A percentile compares a stretch with the other conserved stretches of the same genome.
These are phyloP conservation scores for Glomeris maerens DNA, from an alignment of 1,140 invertebrate genomes.

Conservation along the genomic window DNA sequence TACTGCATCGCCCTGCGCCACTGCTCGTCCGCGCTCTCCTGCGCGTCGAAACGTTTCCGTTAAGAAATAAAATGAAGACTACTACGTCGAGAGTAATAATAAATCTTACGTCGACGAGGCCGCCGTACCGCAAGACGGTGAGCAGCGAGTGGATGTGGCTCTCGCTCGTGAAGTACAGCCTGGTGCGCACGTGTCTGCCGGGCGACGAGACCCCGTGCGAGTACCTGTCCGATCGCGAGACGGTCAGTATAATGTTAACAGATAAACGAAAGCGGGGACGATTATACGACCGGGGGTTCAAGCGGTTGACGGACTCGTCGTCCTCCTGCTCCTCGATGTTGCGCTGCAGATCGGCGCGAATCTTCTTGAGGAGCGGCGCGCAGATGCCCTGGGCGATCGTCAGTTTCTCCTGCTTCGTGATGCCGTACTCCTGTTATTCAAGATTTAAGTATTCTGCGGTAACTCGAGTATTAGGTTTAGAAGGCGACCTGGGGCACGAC, in stretches of 20 bases:
- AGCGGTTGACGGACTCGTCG: slow-evolving; percentile 74
- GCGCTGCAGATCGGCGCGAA: slow-evolving; percentile 81
- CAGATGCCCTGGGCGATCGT: slow-evolving; percentile 96
- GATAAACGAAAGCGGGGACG: background rate
- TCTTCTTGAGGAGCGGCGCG: slow-evolving; percentile 89
- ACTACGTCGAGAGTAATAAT: slow-evolving; percentile 3
- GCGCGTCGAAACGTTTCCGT: slow-evolving; percentile 3
- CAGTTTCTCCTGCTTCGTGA: slow-evolving; percentile 88
- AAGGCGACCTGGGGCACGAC: slow-evolving; percentile 83
- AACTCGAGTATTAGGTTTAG: too few relatives aligned
- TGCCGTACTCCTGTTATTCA: slow-evolving; percentile 92
- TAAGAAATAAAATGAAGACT: slow-evolving; percentile 2
- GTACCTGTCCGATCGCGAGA: slow-evolving; percentile 48
- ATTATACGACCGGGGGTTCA: slow-evolving; percentile 80
- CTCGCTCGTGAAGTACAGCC: slow-evolving; percentile 98
- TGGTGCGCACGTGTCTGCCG: slow-evolving; percentile 87
- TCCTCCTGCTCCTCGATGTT: slow-evolving; percentile 63
- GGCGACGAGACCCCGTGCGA: slow-evolving; percentile 96
- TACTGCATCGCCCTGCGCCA: slow-evolving; percentile 98
- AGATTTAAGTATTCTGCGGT: too few relatives aligned
- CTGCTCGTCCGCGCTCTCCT: slow-evolving; percentile 82
- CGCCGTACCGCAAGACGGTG: slow-evolving; percentile 87
- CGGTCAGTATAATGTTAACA: background rate
- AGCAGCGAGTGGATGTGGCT: slow-evolving; percentile 97
- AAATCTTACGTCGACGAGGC: slow-evolving; percentile 62